Base-by-base conservation (phyloP, 2,888 invertebrate species). In the Lypha dubia region DNA sequence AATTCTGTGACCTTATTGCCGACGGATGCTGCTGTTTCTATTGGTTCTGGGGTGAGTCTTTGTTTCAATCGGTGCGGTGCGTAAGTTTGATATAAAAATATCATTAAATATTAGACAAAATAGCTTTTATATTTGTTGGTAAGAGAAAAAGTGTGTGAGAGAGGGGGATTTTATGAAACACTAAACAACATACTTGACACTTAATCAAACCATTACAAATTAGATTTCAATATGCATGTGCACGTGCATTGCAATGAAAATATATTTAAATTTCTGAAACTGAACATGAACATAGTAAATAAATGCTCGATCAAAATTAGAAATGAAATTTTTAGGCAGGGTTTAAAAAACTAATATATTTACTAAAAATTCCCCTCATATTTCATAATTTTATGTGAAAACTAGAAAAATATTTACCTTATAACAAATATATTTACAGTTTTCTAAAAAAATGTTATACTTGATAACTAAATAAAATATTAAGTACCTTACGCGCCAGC, bases 171-270 rank as follows among this genome's bases (percentile, higher is more conserved):
- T 51, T 56, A 62, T 32, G 49, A 81, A 68, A 73, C 32, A 28
- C 22, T 77, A 73, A 46, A 49, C 56, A 70, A 62, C 44, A 60
- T 76, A 67, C 62, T 56, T 81, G 77, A 79, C 84, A 84, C 81
- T 84, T 74, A 84, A 84, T 84, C 77, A 81, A 75, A 84, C 74
- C 74, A 81, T 75, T 77, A 71, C 73, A 77, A 84, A 84, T 81
- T 84, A 68, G 58, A 62, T 58, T 73, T 74, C 81, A 77, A 68
- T 84, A 41, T 73, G 62, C 9, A 20, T 11, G 38, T 53, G 20
- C 17, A 24, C 28, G 32, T 51, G 11, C 28, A 51, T 20, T 24
- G 28, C 32, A 17, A 67, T 9, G 7, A 0, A 22, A 22, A 58
- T n/a, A 0, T 32, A 46, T 32, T 49, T 44, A 11, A 1, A 3